Percentiles rank a stretch among this genome's conserved stretches.
phyloP scores from a whole-genome alignment of 2,113 vertebrate genomes.

The Cochlearius cochlearius region DNA sequence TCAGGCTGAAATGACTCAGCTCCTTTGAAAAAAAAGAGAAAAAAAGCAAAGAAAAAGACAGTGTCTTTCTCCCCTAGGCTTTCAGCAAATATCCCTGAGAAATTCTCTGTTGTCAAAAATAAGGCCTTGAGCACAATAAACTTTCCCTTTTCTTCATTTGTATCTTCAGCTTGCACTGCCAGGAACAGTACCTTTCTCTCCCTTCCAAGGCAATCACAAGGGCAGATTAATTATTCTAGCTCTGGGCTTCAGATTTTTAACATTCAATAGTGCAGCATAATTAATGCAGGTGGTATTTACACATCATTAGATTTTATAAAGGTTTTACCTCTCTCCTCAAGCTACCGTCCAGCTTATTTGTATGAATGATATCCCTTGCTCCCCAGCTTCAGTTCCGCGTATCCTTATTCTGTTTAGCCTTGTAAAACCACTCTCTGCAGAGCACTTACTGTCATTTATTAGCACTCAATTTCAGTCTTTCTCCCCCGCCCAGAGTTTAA shows the following conservation, averaged over 20 bases:
- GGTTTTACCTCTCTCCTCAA: conserved; percentile 56
- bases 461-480: background rate
- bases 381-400: background rate
- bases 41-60: background rate
- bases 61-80: background rate
- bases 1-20: background rate
- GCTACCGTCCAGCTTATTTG: conserved; percentile 13
- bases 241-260: conserved; percentile 29
- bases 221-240: conserved; percentile 64
- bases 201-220: conserved; percentile 47
- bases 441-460: background rate
- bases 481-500: background rate
- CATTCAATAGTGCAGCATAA: conserved; percentile 42
- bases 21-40: background rate
- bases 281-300: conserved; percentile 70
- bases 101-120: background rate
- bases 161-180: background rate
- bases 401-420: background rate
- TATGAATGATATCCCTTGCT: background rate
- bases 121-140: background rate
- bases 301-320: conserved; percentile 66
- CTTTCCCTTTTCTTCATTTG: background rate
- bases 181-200: background rate
- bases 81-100: background rate
- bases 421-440: background rate